Percentiles rank a stretch among this genome's conserved stretches.
Conservation (phyloP, 2,888 invertebrate genomes). For the Megalurothrips usitatus region DNA sequence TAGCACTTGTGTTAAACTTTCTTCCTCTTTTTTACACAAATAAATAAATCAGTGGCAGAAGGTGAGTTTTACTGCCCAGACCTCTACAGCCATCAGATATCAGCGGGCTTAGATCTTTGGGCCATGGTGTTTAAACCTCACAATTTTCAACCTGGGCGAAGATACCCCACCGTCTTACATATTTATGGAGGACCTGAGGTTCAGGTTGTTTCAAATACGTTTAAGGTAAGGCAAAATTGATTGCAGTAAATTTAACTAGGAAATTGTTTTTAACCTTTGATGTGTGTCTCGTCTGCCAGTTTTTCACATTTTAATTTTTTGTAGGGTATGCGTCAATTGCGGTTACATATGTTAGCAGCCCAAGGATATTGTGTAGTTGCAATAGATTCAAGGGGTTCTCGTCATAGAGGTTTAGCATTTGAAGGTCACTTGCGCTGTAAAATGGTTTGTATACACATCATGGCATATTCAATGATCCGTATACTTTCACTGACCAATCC, state of each 20-base stretch:
- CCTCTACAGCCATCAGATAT: slow-evolving; percentile 64
- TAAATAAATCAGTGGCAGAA: slow-evolving; percentile 44
- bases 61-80: slow-evolving; percentile 63
- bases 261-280: slow-evolving; percentile 5
- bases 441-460: slow-evolving; percentile 56
- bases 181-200: slow-evolving; percentile 99
- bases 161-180: slow-evolving; percentile 91
- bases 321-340: slow-evolving; percentile 81
- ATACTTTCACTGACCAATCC: not conserved
- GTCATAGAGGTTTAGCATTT: slow-evolving; percentile 86
- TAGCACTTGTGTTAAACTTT: not conserved
- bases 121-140: slow-evolving; percentile 89
- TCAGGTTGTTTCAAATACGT: slow-evolving; percentile 93
- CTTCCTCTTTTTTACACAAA: not conserved
- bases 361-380: slow-evolving; percentile 94
- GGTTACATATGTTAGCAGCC: slow-evolving; percentile 92
- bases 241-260: slow-evolving; percentile 29
- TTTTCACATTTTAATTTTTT: slow-evolving; percentile 36
- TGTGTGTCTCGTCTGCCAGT: slow-evolving; percentile 29
- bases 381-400: slow-evolving; percentile 92
- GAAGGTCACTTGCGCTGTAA: slow-evolving; percentile 83
- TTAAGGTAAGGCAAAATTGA: slow-evolving; percentile 60
- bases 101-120: slow-evolving; percentile 66
- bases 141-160: slow-evolving; percentile 54
- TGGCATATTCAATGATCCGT: not conserved